phyloP scores from a whole-genome alignment of 1,140 invertebrate genomes.

The Amphibalanus amphitrite region DNA sequence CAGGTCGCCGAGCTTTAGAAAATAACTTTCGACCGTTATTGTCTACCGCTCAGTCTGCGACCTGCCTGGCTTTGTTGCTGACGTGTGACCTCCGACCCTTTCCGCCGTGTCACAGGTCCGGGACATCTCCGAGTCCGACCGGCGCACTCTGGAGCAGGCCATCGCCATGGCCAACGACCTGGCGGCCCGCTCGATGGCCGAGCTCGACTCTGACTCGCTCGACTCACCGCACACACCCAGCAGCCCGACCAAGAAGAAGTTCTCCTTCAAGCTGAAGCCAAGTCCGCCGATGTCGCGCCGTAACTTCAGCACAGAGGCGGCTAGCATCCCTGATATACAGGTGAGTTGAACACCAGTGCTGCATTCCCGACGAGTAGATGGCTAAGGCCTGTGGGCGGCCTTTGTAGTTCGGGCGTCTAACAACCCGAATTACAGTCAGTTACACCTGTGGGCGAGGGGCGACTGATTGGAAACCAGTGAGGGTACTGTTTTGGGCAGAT shows the following conservation, averaged over 20 bases:
- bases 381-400: no score
- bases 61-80: no score
- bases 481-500: no score
- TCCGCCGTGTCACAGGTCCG: slow-evolving; percentile 42
- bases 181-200: slow-evolving; percentile 68
- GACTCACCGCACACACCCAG: slow-evolving; percentile 48
- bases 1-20: no score
- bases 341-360: slow-evolving; percentile 29
- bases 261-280: slow-evolving; percentile 42
- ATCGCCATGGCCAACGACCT: slow-evolving; percentile 87
- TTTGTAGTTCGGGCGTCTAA: no score
- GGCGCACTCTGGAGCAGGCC: slow-evolving; percentile 79
- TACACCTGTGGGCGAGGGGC: no score
- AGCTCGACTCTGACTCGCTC: slow-evolving; percentile 35
- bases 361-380: no score
- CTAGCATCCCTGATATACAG: slow-evolving; percentile 75
- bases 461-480: no score
- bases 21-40: no score
- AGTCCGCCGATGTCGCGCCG: slow-evolving; percentile 34
- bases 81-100: background rate
- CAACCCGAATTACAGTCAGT: no score
- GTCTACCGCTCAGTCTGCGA: no score
- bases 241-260: slow-evolving; percentile 71
- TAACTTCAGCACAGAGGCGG: slow-evolving; percentile 75
- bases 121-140: slow-evolving; percentile 81